phyloP scores from a whole-genome alignment of 2,113 vertebrate genomes.

The Orthonyx spaldingii region DNA sequence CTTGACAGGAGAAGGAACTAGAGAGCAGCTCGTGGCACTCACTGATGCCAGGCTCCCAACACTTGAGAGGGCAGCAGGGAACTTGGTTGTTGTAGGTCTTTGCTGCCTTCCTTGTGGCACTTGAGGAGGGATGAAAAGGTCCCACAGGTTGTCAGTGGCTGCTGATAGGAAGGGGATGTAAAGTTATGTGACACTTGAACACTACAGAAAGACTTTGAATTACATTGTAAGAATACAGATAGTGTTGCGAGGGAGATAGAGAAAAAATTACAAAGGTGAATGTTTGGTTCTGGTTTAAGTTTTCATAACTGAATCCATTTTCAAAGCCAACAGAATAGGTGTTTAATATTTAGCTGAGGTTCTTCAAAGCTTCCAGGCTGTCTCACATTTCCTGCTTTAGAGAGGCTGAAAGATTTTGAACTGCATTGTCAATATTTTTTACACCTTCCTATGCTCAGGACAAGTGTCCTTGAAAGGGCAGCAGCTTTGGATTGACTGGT shows the following conservation, averaged over 20 bases:
- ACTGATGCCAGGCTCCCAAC: background rate
- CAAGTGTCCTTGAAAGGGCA: conserved; percentile 28
- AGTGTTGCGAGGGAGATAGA: background rate
- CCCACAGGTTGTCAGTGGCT: background rate
- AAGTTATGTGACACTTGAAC: background rate
- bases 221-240: background rate
- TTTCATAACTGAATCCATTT: background rate
- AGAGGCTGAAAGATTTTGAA: background rate
- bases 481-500: background rate
- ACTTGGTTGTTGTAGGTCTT: background rate
- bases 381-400: background rate
- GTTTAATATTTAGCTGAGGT: background rate
- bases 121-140: background rate
- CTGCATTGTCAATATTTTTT: background rate
- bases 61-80: background rate
- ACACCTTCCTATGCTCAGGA: background rate
- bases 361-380: background rate
- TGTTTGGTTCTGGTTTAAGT: background rate
- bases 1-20: background rate
- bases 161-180: background rate
- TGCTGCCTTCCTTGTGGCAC: background rate
- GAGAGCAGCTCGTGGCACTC: background rate
- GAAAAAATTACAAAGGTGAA: background rate
- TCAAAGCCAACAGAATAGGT: background rate
- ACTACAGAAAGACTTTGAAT: background rate